Evolutionary conservation across 2,113 vertebrate genomes (phyloP).

Genomic region (Myotis davidii): DNA sequence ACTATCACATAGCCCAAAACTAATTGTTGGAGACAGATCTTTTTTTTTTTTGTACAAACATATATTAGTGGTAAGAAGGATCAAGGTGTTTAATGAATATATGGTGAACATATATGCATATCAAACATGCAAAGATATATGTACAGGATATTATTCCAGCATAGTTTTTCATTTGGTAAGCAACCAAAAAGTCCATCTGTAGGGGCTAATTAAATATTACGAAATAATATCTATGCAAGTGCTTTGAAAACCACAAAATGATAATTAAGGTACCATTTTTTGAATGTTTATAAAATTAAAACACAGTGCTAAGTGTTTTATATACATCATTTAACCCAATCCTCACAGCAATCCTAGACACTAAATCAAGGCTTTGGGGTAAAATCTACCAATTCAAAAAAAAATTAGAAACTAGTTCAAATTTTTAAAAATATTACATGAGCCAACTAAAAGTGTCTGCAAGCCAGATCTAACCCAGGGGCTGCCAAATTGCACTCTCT

Average conservation of each 20-base stretch:
- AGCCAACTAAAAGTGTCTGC: background rate
- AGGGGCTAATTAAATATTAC: background rate
- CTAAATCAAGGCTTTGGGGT: background rate
- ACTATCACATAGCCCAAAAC: background rate
- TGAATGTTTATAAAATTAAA: background rate
- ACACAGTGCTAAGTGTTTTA: background rate
- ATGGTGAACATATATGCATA: background rate
- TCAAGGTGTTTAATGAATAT: background rate
- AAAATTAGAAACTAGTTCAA: background rate
- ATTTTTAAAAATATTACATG: background rate
- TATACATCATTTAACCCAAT: background rate
- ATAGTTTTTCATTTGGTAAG: background rate
- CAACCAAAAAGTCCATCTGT: background rate
- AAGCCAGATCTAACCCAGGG: background rate
- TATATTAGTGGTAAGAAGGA: background rate
- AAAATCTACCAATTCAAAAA: conserved; percentile 15
- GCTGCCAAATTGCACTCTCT: background rate
- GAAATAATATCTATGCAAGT: background rate
- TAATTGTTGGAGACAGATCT: background rate
- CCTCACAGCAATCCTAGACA: background rate
- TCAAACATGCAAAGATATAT: background rate
- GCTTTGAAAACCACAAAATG: conserved; percentile 6
- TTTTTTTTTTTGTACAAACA: background rate
- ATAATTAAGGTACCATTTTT: background rate
- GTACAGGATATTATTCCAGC: conserved; percentile 25